Percentiles rank a stretch among this genome's conserved stretches.
These are phyloP conservation scores for Hydrochoerus hydrochaeris DNA, from an alignment of 2,113 vertebrate genomes.

Conservation along the genomic window DNA sequence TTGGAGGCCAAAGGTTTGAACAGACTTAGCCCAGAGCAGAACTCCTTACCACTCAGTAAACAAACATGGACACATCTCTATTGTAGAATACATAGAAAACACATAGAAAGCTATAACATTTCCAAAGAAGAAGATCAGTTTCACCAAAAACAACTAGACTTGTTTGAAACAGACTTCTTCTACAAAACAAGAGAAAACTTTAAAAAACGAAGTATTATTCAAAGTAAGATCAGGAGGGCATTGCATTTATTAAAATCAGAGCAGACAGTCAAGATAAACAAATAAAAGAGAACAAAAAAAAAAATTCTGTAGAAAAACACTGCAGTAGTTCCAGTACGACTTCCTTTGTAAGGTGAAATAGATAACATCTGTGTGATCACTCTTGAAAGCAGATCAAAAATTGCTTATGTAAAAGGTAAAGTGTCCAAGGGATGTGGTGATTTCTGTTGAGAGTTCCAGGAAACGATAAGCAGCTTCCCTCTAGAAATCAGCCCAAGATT, in stretches of 20 bases:
- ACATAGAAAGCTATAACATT: neutral
- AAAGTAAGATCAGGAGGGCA: neutral
- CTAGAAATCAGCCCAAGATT: neutral
- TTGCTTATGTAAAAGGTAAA: neutral
- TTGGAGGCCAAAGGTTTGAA: neutral
- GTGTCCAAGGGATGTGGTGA: neutral
- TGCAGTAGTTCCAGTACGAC: neutral
- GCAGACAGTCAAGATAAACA: neutral
- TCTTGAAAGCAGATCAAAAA: neutral
- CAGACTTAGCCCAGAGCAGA: neutral
- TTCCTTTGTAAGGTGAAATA: neutral
- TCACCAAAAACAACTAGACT: neutral
- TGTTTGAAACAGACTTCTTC: neutral
- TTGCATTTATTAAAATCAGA: neutral
- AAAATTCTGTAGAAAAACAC: neutral
- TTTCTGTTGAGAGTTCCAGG: neutral
- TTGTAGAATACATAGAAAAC: neutral
- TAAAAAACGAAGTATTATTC: neutral
- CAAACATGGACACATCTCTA: neutral
- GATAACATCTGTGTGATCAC: neutral
- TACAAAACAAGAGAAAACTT: neutral
- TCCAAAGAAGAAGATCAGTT: neutral
- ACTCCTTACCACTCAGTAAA: neutral
- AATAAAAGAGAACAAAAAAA: neutral
- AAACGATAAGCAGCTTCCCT: neutral